Evolutionary conservation across 2,888 invertebrate genomes (phyloP).

Genomic region (Nasonovia ribisnigri): DNA sequence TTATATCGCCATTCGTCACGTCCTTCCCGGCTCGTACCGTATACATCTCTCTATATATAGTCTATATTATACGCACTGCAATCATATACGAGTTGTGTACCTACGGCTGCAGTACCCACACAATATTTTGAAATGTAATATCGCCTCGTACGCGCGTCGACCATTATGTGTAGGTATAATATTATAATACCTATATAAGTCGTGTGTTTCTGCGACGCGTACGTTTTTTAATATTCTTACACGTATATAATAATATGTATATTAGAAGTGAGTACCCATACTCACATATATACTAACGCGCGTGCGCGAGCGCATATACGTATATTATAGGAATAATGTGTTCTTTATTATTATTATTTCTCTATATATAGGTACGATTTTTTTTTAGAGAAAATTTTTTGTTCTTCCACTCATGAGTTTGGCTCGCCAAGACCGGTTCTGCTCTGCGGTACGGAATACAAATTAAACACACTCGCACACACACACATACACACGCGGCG

Average conservation of each 20-base stretch:
- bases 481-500: neutral
- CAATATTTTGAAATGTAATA: slow-evolving; percentile 36
- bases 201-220: neutral
- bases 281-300: neutral
- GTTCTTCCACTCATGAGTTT: slow-evolving; percentile 31
- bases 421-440: slow-evolving; percentile 57
- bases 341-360: neutral
- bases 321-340: slow-evolving; percentile 1
- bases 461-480: slow-evolving; percentile 34
- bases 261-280: slow-evolving; percentile 16
- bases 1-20: neutral
- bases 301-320: neutral
- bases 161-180: neutral
- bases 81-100: neutral
- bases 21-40: neutral
- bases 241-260: slow-evolving; percentile 22
- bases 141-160: neutral
- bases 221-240: neutral
- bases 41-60: neutral
- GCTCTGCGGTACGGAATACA: slow-evolving; percentile 52
- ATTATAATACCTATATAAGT: neutral
- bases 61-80: neutral
- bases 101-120: neutral
- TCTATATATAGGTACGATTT: neutral
- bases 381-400: slow-evolving; percentile 30